Percentiles rank a stretch among this genome's conserved stretches.
Evolutionary conservation across 2,888 invertebrate species (phyloP).

Genomic region (Heterodera filipjevi): DNA sequence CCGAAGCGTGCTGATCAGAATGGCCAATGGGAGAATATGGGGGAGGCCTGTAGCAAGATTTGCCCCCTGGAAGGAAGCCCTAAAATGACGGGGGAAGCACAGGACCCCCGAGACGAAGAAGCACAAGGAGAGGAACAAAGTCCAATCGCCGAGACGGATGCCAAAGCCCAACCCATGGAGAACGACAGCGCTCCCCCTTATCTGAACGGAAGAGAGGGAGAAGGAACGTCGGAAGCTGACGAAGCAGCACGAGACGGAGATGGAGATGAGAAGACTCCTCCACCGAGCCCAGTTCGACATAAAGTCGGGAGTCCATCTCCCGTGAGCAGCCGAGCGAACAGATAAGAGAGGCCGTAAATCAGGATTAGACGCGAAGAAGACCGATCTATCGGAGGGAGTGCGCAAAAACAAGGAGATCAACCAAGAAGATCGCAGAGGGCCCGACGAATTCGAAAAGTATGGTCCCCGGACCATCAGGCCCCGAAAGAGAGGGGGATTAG

Average conservation of each 20-base stretch:
- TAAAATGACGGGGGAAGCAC: background rate
- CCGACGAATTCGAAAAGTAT: background rate
- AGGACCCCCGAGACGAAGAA: no score
- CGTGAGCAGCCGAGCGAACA: background rate
- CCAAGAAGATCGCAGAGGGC: background rate
- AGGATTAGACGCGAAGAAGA: background rate
- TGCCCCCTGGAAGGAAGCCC: background rate
- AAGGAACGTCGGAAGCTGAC: background rate
- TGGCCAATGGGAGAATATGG: background rate
- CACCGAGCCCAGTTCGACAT: no score
- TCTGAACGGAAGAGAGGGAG: background rate
- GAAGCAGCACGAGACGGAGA: background rate
- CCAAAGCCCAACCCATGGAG: background rate
- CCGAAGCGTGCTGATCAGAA: background rate
- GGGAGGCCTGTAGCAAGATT: background rate
- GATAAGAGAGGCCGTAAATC: background rate
- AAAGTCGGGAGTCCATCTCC: no score
- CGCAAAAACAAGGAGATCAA: background rate
- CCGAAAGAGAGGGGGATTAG: background rate
- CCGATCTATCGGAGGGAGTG: background rate
- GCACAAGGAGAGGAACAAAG: no score
- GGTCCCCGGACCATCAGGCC: background rate
- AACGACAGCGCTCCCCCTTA: background rate
- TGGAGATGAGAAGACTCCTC: background rate
- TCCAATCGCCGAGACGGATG: background rate